These are phyloP conservation scores for Corythoichthys intestinalis DNA, from an alignment of 2,113 vertebrate genomes.

Conservation along the genomic window DNA sequence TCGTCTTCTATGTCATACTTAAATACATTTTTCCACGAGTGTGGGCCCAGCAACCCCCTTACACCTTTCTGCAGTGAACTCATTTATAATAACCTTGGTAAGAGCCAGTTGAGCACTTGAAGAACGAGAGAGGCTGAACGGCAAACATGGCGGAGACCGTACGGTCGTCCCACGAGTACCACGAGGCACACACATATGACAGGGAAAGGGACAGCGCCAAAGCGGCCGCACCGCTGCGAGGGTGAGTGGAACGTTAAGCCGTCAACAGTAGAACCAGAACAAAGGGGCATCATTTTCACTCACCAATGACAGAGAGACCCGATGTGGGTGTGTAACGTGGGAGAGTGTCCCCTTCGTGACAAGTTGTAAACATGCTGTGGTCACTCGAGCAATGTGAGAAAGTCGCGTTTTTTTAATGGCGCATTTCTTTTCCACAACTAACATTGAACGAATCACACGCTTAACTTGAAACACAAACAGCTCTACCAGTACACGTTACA, in stretches of 20 bases:
- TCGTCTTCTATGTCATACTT: fast-evolving
- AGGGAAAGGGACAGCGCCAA: conserved; percentile 68
- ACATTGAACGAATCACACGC: conserved; percentile 29
- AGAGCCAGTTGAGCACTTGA: conserved; percentile 51
- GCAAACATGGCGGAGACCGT: conserved; percentile 73
- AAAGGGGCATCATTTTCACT: conserved; percentile 22
- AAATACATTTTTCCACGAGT: not conserved
- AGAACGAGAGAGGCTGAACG: conserved; percentile 51
- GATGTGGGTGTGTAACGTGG: conserved; percentile 51
- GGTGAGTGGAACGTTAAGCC: conserved; percentile 62
- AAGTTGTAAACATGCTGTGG: conserved; percentile 45
- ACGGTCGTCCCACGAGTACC: conserved; percentile 71
- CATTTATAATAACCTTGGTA: conserved; percentile 67
- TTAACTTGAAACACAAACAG: not conserved
- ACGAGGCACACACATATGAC: conserved; percentile 67
- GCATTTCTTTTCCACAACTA: conserved; percentile 16
- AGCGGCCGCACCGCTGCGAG: conserved; percentile 55
- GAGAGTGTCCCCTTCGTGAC: not conserved
- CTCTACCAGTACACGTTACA: not conserved
- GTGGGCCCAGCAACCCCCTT: conserved; percentile 18
- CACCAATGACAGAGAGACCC: conserved; percentile 42
- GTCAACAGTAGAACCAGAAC: not conserved
- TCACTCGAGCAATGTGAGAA: not conserved
- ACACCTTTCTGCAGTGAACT: conserved; percentile 41
- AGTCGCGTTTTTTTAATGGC: conserved; percentile 7